Evolutionary conservation across 2,888 invertebrate species (phyloP).

Genomic region (Campoletis raptor): DNA sequence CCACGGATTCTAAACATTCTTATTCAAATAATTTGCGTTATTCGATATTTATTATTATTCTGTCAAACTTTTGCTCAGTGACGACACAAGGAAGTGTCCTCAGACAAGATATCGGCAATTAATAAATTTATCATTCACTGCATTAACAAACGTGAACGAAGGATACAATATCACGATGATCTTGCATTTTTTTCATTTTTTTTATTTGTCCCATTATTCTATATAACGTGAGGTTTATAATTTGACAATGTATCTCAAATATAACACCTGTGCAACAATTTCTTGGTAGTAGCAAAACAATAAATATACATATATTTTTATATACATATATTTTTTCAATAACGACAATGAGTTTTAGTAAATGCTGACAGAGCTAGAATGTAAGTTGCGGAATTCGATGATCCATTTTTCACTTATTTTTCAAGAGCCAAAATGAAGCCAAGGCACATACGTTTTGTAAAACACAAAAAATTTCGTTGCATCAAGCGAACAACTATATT

Average conservation of each 20-base stretch:
- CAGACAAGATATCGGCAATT: neutral
- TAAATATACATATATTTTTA: neutral
- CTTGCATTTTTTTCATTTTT: neutral
- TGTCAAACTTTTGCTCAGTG: neutral
- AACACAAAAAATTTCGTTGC: conserved; percentile 24
- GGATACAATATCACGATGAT: conserved; percentile 1
- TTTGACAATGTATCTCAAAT: conserved; percentile 24
- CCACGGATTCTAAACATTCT: neutral
- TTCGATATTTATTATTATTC: neutral
- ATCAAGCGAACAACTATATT: neutral
- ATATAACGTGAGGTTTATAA: conserved; percentile 16
- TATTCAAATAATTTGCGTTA: neutral
- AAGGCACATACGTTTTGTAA: conserved; percentile 46
- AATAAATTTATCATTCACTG: neutral
- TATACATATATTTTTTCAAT: neutral
- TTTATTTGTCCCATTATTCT: conserved; percentile 16
- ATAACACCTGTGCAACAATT: conserved; percentile 16
- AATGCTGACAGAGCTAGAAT: conserved; percentile 13
- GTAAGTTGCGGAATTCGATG: neutral
- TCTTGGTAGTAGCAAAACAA: conserved; percentile 40
- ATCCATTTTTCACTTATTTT: neutral
- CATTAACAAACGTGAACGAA: neutral
- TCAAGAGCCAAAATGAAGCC: conserved; percentile 28
- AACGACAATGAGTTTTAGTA: neutral
- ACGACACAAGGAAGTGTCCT: neutral